phyloP scores from a whole-genome alignment of 2,888 invertebrate species.

The Bellardia pandia region DNA sequence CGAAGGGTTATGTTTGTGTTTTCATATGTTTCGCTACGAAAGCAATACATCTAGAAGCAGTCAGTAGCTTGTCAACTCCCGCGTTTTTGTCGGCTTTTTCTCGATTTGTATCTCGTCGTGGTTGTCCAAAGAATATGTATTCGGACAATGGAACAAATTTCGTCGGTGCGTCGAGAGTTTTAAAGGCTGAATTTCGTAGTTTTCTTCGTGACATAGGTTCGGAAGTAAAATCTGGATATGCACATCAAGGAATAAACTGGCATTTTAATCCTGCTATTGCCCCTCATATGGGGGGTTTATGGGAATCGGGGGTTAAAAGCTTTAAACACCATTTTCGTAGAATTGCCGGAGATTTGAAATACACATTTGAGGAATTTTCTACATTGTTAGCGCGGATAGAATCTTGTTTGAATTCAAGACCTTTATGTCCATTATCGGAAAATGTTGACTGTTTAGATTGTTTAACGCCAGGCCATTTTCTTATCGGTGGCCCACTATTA shows the following conservation, averaged over 20 bases:
- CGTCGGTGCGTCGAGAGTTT: background rate
- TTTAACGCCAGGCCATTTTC: constrained; percentile 61
- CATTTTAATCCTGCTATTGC: constrained; percentile 61
- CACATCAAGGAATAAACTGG: constrained; percentile 49
- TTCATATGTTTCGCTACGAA: constrained; percentile 69
- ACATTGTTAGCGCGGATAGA: constrained; percentile 62
- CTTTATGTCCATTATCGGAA: constrained; percentile 22
- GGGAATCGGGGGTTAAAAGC: constrained; percentile 56
- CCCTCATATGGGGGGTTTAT: constrained; percentile 62
- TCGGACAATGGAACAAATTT: background rate
- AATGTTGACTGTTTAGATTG: constrained; percentile 4
- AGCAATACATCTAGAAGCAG: constrained; percentile 41
- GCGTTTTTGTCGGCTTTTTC: background rate
- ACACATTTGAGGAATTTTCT: constrained; percentile 62
- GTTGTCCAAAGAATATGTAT: background rate
- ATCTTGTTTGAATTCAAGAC: constrained; percentile 64
- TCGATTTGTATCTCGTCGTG: background rate
- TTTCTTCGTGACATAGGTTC: background rate
- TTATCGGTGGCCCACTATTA: constrained; percentile 56
- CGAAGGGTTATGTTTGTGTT: constrained; percentile 53
- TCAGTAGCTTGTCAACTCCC: background rate
- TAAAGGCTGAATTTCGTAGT: constrained; percentile 36
- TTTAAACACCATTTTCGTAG: constrained; percentile 57
- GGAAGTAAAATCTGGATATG: background rate
- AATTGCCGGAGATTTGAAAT: constrained; percentile 28